These are phyloP conservation scores for Drosophila robusta DNA, from an alignment of 2,888 invertebrate genomes.

Conservation along the genomic window DNA sequence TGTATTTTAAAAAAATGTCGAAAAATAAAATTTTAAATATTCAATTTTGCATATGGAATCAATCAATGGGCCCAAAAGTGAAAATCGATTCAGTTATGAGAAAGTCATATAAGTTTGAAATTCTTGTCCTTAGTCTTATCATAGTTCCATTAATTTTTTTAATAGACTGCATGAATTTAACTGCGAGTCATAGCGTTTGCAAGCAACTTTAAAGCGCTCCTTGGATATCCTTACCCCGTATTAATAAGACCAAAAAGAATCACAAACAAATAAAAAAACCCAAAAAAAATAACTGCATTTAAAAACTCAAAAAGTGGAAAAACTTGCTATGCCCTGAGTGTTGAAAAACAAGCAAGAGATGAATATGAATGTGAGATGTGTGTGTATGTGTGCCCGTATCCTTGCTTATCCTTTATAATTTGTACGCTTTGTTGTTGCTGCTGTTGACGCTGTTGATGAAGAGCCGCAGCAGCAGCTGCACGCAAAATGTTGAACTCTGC, in stretches of 20 bases:
- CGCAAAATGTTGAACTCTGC: conserved; percentile 29
- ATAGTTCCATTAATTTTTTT: too few relatives aligned
- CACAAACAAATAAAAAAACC: too few relatives aligned
- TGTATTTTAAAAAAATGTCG: too few relatives aligned
- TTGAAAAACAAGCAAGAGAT: conserved; percentile 40
- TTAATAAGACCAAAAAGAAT: conserved; percentile 12
- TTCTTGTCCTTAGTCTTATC: too few relatives aligned
- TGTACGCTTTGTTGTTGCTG: conserved; percentile 51
- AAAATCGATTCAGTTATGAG: too few relatives aligned
- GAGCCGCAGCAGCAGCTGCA: conserved; percentile 62
- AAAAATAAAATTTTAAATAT: too few relatives aligned
- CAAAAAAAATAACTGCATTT: conserved; percentile 43
- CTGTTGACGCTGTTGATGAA: conserved; percentile 60
- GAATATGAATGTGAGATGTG: conserved; percentile 48
- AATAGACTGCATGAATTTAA: not conserved
- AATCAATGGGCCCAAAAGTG: too few relatives aligned
- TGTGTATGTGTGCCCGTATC: conserved; percentile 36
- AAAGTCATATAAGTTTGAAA: too few relatives aligned
- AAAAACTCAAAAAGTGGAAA: conserved; percentile 63
- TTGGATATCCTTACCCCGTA: not conserved
- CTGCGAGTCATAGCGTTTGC: not conserved
- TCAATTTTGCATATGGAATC: too few relatives aligned
- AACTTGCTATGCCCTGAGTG: conserved; percentile 62
- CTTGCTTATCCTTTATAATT: conserved; percentile 70
- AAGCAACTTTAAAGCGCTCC: conserved; percentile 4